These are phyloP conservation scores for Leptoteleia sp. DNA, from an alignment of 1,140 invertebrate species.

Conservation along the genomic window DNA sequence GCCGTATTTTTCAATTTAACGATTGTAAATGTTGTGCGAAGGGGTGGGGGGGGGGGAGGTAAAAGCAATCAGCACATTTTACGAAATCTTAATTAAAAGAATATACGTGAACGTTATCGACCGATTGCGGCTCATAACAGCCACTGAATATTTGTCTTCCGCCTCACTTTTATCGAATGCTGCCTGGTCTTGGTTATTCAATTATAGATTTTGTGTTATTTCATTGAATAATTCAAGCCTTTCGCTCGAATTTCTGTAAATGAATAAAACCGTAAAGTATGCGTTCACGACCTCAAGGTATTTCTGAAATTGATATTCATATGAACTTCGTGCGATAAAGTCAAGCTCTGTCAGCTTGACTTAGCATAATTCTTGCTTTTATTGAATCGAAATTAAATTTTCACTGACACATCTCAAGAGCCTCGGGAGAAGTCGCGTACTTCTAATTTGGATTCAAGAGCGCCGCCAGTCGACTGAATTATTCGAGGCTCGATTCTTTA, in stretches of 20 bases:
- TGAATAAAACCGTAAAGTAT: slow-evolving; percentile 51
- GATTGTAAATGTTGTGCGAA: no score
- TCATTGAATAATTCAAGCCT: slow-evolving; percentile 46
- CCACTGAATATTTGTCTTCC: slow-evolving; percentile 29
- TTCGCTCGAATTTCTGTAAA: slow-evolving; percentile 27
- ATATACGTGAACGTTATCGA: slow-evolving; percentile 5
- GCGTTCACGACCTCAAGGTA: slow-evolving; percentile 37
- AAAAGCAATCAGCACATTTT: slow-evolving; percentile 8
- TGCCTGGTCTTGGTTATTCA: slow-evolving; percentile 34
- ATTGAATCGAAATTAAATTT: slow-evolving; percentile 66
- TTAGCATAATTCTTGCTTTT: slow-evolving; percentile 62
- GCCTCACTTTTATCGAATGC: slow-evolving; percentile 17
- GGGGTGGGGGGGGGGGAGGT: no score
- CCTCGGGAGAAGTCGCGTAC: slow-evolving; percentile 34
- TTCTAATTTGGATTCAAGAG: slow-evolving; percentile 64
- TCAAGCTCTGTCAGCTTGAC: slow-evolving; percentile 43
- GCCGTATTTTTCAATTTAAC: no score
- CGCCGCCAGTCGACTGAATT: slow-evolving; percentile 60
- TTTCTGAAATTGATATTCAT: slow-evolving; percentile 59
- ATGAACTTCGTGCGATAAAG: slow-evolving; percentile 49
- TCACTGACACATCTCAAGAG: slow-evolving; percentile 53
- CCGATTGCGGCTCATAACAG: slow-evolving; percentile 2
- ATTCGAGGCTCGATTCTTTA: slow-evolving; percentile 60
- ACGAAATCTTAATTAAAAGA: slow-evolving; percentile 32
- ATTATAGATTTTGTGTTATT: slow-evolving; percentile 51